Evolutionary conservation across 2,113 vertebrate species (phyloP).

Genomic region (Agelaius tricolor): DNA sequence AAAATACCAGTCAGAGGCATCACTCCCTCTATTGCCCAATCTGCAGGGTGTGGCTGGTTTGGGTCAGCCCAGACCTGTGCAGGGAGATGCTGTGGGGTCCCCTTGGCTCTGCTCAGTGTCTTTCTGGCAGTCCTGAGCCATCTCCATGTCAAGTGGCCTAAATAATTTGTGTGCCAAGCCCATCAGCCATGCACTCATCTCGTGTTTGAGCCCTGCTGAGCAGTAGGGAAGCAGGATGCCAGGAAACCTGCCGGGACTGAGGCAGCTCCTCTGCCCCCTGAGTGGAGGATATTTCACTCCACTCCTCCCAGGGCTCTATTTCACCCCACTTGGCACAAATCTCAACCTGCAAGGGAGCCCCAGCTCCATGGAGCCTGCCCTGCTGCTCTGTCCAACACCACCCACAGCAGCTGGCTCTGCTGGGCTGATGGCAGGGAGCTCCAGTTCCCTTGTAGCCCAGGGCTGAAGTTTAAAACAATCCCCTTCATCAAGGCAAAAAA

Average conservation of each 20-base stretch:
- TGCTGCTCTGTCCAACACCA: neutral
- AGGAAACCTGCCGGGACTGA: neutral
- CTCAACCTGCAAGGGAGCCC: neutral
- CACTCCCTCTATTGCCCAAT: neutral
- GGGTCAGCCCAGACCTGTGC: rapidly evolving
- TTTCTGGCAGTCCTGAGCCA: neutral
- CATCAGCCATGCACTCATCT: rapidly evolving
- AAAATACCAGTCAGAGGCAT: neutral
- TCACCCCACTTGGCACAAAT: neutral
- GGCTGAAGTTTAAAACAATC: neutral
- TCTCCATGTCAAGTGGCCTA: rapidly evolving
- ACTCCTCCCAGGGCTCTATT: no score
- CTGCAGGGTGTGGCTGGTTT: rapidly evolving
- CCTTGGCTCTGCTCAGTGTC: neutral
- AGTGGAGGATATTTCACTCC: no score
- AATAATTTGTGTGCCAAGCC: rapidly evolving
- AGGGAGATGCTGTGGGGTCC: rapidly evolving
- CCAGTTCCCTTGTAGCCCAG: neutral
- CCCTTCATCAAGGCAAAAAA: neutral
- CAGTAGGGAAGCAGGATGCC: neutral
- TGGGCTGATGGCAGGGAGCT: neutral
- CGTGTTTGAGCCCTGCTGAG: neutral
- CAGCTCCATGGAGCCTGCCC: neutral
- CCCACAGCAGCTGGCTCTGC: neutral
- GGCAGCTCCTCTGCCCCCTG: neutral